Percentiles rank a stretch among this genome's conserved stretches.
These are phyloP conservation scores for Smutsia gigantea DNA, from an alignment of 2,797 vertebrate genomes.

Conservation along the genomic window DNA sequence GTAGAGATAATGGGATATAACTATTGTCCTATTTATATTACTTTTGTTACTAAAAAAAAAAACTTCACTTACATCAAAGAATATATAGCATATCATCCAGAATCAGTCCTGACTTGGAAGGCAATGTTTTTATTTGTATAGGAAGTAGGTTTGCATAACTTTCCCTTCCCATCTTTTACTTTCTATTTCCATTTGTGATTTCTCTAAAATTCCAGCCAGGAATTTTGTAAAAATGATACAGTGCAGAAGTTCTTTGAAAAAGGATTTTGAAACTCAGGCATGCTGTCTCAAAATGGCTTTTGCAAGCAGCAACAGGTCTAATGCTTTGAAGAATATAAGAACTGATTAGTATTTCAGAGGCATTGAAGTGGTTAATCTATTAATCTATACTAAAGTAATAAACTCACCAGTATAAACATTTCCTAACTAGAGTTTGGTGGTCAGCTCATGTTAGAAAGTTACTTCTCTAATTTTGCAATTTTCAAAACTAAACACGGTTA, in stretches of 20 bases:
- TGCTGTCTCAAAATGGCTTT: neutral
- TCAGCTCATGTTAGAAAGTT: constrained; percentile 18
- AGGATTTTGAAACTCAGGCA: constrained; percentile 35
- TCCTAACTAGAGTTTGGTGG: neutral
- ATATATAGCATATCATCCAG: neutral
- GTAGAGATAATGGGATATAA: neutral
- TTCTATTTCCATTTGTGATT: constrained; percentile 36
- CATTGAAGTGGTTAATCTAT: constrained; percentile 55
- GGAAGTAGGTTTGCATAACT: constrained; percentile 23
- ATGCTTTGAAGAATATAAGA: constrained; percentile 62
- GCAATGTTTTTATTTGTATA: neutral
- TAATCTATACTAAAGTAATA: constrained; percentile 58
- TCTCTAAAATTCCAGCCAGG: constrained; percentile 36
- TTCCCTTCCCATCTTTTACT: constrained; percentile 39
- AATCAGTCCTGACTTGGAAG: neutral
- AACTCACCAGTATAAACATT: neutral
- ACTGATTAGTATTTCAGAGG: constrained; percentile 69
- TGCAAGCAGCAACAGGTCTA: constrained; percentile 63
- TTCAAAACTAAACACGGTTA: neutral
- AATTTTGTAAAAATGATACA: constrained; percentile 60
- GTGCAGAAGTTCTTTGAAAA: constrained; percentile 67
- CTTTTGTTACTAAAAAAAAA: neutral
- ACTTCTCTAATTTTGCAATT: neutral
- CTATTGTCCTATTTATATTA: neutral
- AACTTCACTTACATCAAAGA: neutral